phyloP scores from a whole-genome alignment of 1,140 invertebrate genomes.

The Dryas iulia region DNA sequence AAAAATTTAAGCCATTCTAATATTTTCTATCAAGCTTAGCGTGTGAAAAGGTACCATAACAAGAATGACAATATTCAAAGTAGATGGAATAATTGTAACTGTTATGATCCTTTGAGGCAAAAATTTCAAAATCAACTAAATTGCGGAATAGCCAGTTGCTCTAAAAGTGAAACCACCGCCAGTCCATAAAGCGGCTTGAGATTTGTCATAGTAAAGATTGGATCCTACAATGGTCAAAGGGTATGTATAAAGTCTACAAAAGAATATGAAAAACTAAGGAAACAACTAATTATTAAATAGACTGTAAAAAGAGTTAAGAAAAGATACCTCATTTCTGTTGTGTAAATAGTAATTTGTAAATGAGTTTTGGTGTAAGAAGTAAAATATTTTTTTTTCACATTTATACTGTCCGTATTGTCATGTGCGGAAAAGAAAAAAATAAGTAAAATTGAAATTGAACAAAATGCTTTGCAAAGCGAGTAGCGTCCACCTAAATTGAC shows the following conservation, averaged over 20 bases:
- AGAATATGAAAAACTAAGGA: slow-evolving; percentile 1
- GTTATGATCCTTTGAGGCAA: slow-evolving; percentile 1
- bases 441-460: slow-evolving; percentile 48
- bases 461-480: slow-evolving; percentile 79
- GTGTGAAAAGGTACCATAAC: slow-evolving; percentile 32
- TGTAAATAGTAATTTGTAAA: slow-evolving; percentile 17
- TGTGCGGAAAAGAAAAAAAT: slow-evolving; percentile 39
- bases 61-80: not conserved
- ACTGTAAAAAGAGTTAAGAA: slow-evolving; percentile 2
- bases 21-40: slow-evolving; percentile 47
- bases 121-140: slow-evolving; percentile 15
- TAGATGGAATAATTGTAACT: not conserved
- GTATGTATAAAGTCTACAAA: slow-evolving; percentile 3
- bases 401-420: slow-evolving; percentile 35
- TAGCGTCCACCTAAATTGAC: slow-evolving; percentile 74
- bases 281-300: slow-evolving; percentile 1
- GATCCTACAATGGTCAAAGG: not conserved
- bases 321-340: slow-evolving; percentile 8
- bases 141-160: slow-evolving; percentile 10
- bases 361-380: slow-evolving; percentile 24
- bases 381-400: slow-evolving; percentile 23
- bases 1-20: slow-evolving; percentile 20
- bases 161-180: slow-evolving; percentile 19
- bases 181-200: slow-evolving; percentile 33
- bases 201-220: slow-evolving; percentile 10